Evolutionary conservation across 2,888 invertebrate species (phyloP), one percentile per base, ranked within the genome.

Genomic region (Torymus texanus): DNA sequence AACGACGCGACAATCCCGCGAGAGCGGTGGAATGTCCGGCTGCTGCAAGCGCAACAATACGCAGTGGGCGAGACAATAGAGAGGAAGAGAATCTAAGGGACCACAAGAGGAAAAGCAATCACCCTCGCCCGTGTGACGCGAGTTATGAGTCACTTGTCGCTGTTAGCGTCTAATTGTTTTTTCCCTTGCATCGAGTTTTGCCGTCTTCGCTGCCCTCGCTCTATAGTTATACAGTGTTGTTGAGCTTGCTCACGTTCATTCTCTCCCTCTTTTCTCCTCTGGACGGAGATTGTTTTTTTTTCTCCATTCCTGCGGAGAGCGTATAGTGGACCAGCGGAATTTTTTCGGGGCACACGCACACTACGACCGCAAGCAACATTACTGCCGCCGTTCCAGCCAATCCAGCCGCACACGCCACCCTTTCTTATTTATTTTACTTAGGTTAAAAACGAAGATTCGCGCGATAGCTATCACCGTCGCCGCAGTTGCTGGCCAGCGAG

Each of bases 341-440:
- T 68, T 67, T 56, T 70, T 50, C 55, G 61, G 53, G 63, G 56
- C 41, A 29, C 70, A 59, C 21, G 62, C 51, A 5, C 29, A 29
- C 4, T 29, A 29, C 29, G 29, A 55, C 18, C 75, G 61, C 70
- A 56, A 70, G 21, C 29, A 56, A 13, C 53, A 55, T 21, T 68
- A 16, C 62, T 50, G 18, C 59, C 50, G 56, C 55, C 8, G 16
- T 59, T 53, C 24, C 16, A n/a, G 53, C 55, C 67, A 70, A 59
- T 14, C 12, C 2, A 3, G 12, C 41, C 51, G 51, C 12, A 65
- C 18, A 65, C 63, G 29, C 29, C 55, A 18, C 21, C 58, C 13
- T 21, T 51, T 63, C 51, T 58, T 78, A 66, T 72, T 72, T 78
- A 66, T 72, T 78, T 72, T 61, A 66, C 66, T 72, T 72, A 71